Evolutionary conservation across 1,140 invertebrate species (phyloP).

Genomic region (Pantala flavescens): DNA sequence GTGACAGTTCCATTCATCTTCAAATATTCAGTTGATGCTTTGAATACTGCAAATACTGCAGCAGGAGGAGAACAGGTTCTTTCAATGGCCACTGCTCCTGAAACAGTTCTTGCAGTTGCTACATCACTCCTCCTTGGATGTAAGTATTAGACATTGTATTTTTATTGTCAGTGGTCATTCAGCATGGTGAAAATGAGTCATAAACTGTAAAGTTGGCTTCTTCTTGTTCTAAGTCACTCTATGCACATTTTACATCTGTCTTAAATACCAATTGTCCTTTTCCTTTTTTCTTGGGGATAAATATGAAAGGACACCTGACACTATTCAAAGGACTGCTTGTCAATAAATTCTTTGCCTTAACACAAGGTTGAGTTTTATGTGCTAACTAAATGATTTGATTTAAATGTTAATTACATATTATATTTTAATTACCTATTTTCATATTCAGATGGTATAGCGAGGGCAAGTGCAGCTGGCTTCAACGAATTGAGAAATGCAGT

Average conservation of each 20-base stretch:
- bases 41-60: slow-evolving; percentile 45
- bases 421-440: too few species aligned
- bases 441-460: slow-evolving; percentile 78
- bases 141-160: slow-evolving; percentile 49
- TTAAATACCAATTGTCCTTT: too few species aligned
- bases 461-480: slow-evolving; percentile 78
- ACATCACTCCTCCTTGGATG: slow-evolving; percentile 81
- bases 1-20: slow-evolving; percentile 95
- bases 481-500: slow-evolving; percentile 97
- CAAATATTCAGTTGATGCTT: slow-evolving; percentile 83
- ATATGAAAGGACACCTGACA: too few species aligned
- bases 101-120: slow-evolving; percentile 59
- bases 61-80: slow-evolving; percentile 41
- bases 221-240: background rate
- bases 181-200: background rate
- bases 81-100: slow-evolving; percentile 56
- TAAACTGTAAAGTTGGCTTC: background rate
- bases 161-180: slow-evolving; percentile 13
- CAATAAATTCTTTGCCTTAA: too few species aligned
- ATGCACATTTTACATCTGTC: too few species aligned
- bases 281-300: too few species aligned
- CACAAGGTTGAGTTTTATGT: too few species aligned
- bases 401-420: too few species aligned
- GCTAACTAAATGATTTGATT: too few species aligned
- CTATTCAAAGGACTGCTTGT: too few species aligned